A percentile compares a stretch with the other conserved stretches of the same genome.
Evolutionary conservation across 2,113 vertebrate genomes (phyloP).

Genomic region (Megaceryle maxima): DNA sequence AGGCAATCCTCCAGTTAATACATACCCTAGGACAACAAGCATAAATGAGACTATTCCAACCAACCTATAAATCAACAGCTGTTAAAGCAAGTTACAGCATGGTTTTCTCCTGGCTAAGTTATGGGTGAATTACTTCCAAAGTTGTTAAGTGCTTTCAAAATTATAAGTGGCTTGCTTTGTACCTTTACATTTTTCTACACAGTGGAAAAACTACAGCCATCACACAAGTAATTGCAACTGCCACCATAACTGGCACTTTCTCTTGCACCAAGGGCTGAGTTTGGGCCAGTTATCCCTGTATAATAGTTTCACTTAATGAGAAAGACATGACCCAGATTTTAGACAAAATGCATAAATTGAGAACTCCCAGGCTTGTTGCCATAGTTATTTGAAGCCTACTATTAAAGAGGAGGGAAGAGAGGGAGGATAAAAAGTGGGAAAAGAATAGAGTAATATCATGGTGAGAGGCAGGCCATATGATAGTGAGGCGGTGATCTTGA

Average conservation of each 20-base stretch:
- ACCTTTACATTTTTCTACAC: not conserved
- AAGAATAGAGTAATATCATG: not conserved
- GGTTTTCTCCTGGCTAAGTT: not conserved
- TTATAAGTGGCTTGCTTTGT: not conserved
- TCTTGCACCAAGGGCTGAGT: not conserved
- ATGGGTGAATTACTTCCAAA: not conserved
- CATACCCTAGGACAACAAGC: not conserved
- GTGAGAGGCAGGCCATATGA: not conserved
- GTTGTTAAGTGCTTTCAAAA: not conserved
- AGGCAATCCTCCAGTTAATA: not conserved
- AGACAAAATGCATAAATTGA: not conserved
- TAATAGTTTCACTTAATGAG: not conserved
- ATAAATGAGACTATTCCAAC: not conserved
- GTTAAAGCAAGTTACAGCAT: not conserved
- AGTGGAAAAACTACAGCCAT: not conserved
- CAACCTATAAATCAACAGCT: not conserved
- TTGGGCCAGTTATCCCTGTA: not conserved
- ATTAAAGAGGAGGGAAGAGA: not conserved
- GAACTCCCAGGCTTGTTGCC: not conserved
- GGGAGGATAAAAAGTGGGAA: not conserved
- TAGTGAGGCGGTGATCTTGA: accelerated
- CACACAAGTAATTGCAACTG: not conserved
- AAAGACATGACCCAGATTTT: not conserved
- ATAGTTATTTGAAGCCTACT: conserved; percentile 16
- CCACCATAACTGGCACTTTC: not conserved